These are phyloP conservation scores for Andrena fulva DNA, from an alignment of 2,888 invertebrate genomes.

Conservation along the genomic window DNA sequence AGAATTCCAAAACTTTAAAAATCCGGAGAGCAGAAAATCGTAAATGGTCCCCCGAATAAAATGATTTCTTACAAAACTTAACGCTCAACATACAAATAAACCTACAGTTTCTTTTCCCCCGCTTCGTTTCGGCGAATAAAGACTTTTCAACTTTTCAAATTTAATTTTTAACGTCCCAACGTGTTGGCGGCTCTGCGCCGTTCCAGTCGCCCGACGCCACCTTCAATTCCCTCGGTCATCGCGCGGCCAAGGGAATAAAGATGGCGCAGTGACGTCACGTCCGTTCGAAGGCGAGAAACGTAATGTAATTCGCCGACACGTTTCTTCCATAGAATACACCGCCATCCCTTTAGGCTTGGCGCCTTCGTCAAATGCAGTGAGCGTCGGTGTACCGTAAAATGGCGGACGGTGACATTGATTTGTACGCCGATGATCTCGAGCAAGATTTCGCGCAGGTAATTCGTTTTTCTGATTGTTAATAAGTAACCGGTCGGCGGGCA, in stretches of 20 bases:
- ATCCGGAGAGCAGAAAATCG: no score
- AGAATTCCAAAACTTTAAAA: no score
- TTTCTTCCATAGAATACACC: conserved; percentile 46
- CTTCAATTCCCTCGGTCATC: not conserved
- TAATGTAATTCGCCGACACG: conserved; percentile 60
- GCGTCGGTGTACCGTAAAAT: conserved; percentile 87
- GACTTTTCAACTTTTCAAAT: conserved; percentile 12
- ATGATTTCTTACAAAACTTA: no score
- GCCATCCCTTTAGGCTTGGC: conserved; percentile 59
- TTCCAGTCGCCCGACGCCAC: not conserved
- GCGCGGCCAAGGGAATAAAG: conserved; percentile 18
- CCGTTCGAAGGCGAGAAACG: conserved; percentile 45
- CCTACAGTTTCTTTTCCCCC: not conserved
- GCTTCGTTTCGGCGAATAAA: not conserved
- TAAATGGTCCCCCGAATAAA: no score
- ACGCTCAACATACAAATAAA: no score
- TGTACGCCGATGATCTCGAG: conserved; percentile 98
- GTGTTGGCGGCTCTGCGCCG: not conserved
- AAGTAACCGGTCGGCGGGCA: conserved; percentile 42
- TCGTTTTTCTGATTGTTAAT: conserved; percentile 71
- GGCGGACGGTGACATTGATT: conserved; percentile 99
- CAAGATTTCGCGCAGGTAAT: conserved; percentile 94
- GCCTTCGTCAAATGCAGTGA: conserved; percentile 72
- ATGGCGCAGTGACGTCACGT: conserved; percentile 58
- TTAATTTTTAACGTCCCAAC: not conserved